A percentile compares a stretch with the other conserved stretches of the same genome.
phyloP scores from a whole-genome alignment of 1,140 invertebrate genomes.

The Uloborus diversus region DNA sequence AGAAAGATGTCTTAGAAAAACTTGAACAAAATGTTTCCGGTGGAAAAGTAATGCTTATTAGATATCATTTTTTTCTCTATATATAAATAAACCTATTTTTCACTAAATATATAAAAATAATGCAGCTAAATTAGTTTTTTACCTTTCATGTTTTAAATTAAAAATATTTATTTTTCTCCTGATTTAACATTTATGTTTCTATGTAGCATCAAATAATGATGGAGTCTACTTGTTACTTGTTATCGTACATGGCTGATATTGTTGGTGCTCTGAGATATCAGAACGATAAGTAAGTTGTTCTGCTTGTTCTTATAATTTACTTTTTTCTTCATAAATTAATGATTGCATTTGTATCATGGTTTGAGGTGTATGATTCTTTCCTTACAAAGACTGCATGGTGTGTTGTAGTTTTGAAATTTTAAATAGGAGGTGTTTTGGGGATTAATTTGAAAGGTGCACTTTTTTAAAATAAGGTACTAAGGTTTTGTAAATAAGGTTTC shows the following conservation, averaged over 20 bases:
- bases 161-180: no score
- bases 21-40: constrained; percentile 69
- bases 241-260: constrained; percentile 79
- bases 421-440: no score
- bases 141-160: not conserved
- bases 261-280: constrained; percentile 72
- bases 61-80: not conserved
- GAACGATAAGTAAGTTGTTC: constrained; percentile 55
- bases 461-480: no score
- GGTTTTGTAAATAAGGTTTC: no score
- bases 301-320: not conserved
- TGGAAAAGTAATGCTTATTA: constrained; percentile 66
- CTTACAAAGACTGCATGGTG: no score
- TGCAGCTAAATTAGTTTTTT: not conserved
- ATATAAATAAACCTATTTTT: not conserved
- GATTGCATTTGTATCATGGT: no score
- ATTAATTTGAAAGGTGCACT: no score
- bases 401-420: no score
- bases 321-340: not conserved
- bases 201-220: constrained; percentile 70
- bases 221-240: constrained; percentile 79
- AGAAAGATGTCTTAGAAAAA: constrained; percentile 70
- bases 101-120: not conserved
- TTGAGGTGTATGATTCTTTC: no score
- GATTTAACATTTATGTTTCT: constrained; percentile 7